Evolutionary conservation across 2,888 invertebrate genomes (phyloP), one percentile per base, ranked within the genome.

Genomic region (Zygothrica quintamaculata): DNA sequence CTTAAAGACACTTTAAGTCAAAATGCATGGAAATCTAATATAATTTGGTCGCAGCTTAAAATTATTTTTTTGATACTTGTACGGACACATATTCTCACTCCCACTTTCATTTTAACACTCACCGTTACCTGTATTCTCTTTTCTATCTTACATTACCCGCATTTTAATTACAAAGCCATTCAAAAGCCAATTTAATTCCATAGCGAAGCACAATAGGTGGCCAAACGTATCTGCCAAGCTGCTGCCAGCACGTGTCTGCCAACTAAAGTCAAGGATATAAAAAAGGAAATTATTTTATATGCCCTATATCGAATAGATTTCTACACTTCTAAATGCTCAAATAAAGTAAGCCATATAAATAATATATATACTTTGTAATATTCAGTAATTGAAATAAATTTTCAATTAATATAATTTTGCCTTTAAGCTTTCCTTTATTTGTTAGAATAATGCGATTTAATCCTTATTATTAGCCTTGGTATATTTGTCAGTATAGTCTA

Each of bases 91-190:
- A 8, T 2, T n/a, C 31, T 1, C 6, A 31, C 31, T 31, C n/a
- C 9, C 6, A n/a, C 12, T 13, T 33, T 34, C 9, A 5, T 12
- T 11, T 34, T 5, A 13, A 3, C 12, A 22, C 29, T 9, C 7
- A 29, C 9, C 29, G 4, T 29, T 9, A 7, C 9, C 29, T 5
- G n/a, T 5, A 2, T n/a, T n/a, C 29, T 9, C 5, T 9, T 9
- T 26, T 40, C 29, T 25, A 36, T 22, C 39, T 47, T 34, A 33
- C 22, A 39, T 42, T 56, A 60, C 51, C 78, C 67, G 72, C 67
- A 65, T 82, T 79, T 85, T 79, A 79, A 79, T 79, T 79, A 84
- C 79, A 72, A 55, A 65, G 65, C 57, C 71, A 77, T 84, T 77
- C 72, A 74, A 74, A 77, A 79, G 44, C 73, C 40, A 72, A 85